A percentile compares a stretch with the other conserved stretches of the same genome.
These are phyloP conservation scores for Xanthorhoe designata DNA, from an alignment of 2,888 invertebrate genomes.

Conservation along the genomic window DNA sequence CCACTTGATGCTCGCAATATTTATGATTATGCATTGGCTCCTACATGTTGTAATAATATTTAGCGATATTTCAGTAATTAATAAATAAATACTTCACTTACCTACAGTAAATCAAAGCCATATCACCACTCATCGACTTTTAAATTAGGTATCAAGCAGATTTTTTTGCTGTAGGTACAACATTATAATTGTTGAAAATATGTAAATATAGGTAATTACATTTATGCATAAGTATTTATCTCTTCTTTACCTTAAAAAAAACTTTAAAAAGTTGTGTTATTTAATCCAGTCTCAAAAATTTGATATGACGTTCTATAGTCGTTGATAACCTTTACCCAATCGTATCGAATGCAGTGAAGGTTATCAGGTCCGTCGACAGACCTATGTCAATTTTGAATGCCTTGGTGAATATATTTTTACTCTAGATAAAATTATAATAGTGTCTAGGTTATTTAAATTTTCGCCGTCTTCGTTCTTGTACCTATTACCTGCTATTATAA, in stretches of 20 bases:
- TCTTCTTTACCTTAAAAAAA: too few relatives aligned
- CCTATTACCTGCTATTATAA: too few relatives aligned
- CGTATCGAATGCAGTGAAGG: constrained; percentile 16
- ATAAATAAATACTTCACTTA: too few relatives aligned
- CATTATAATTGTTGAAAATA: too few relatives aligned
- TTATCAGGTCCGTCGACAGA: constrained; percentile 12
- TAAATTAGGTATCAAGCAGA: too few relatives aligned
- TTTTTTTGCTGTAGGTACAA: too few relatives aligned
- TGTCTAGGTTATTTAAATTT: background rate
- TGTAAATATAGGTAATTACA: too few relatives aligned
- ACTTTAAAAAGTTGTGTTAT: too few relatives aligned
- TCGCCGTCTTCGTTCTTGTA: background rate
- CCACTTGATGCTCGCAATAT: constrained; percentile 57
- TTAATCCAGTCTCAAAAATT: background rate
- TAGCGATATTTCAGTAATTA: constrained; percentile 13
- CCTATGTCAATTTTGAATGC: constrained; percentile 17
- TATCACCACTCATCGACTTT: too few relatives aligned
- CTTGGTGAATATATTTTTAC: background rate
- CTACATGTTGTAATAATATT: constrained; percentile 47
- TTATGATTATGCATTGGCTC: constrained; percentile 59
- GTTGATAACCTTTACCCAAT: constrained; percentile 23
- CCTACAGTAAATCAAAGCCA: too few relatives aligned
- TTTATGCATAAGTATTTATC: too few relatives aligned
- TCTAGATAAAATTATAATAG: background rate
- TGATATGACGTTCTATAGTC: background rate